Base-by-base conservation (phyloP, 1,140 invertebrate species). In the Pomacea maculata region DNA sequence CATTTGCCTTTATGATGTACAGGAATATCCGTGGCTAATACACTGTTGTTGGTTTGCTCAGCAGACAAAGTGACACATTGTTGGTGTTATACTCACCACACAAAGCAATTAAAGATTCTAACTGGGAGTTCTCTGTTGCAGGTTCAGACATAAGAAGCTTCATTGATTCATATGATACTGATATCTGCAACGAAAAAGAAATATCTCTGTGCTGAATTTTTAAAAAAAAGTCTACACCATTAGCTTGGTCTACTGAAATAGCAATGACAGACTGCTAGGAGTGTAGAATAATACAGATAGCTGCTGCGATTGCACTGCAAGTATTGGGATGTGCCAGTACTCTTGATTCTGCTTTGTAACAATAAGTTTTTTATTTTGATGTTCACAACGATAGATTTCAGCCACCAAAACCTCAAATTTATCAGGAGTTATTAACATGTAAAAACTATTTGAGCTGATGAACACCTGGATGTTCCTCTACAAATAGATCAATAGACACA, bases 21-120 rank as follows among this genome's bases (percentile, higher is more conserved):
- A n/a, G 64, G 76, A 9, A 14, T 67, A 65, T 61, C 11, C 15
- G 34, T 25, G 25, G 19, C 57, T 78, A 17, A 78, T 9, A n/a
- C 21, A 34, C 65, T 52, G n/a, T 45, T 29, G 25, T 29, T 45
- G 34, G 17, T 52, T 14, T n/a, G 21, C 21, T 52, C 11, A 55
- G 10, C 15, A 71, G 10, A 55, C 57, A 14, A 29, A 34, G 61
- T n/a, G 17, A 21, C 34, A 19, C 21, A 21, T 65, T 45, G n/a
- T 61, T 14, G 0, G 8, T 45, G 19, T 15, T 1, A n/a, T 34
- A 82, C 81, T 79, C 65, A 82, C 81, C 78, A 75, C 81, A 82
- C 71, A 82, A 52, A 63, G 29, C 57, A 21, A 82, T 82, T 54
- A 82, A 68, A 45, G 81, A 77, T 68, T 82, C 81, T 19, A 82